Evolutionary conservation across 2,888 invertebrate genomes (phyloP), one percentile per base, ranked within the genome.

Genomic region (Ecdyonurus torrentis): DNA sequence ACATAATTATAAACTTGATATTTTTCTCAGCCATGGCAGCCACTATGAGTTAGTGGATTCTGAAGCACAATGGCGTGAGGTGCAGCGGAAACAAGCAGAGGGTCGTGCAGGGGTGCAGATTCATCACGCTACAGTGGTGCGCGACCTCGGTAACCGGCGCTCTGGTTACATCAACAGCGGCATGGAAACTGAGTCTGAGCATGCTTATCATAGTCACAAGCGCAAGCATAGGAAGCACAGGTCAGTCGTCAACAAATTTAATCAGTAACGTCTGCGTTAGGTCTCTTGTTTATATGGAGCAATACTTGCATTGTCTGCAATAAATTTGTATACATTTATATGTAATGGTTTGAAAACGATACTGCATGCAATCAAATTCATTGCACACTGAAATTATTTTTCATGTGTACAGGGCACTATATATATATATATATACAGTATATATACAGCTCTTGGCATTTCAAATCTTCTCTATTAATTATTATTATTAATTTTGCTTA

Each of bases 61-160:
- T 5, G 89, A 89, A 69, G 83, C 86, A 62, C 92, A 92, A 74
- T 93, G 92, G 92, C 85, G 86, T 69, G 91, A 92, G 76, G 89
- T 90, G 58, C 85, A 91, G 73, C 83, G 85, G 70, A 84, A 87
- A 69, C 84, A 85, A 71, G 84, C 85, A 55, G 79, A 79, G 66
- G 79, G 71, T 20, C 78, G 77, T 62, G 73, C 75, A 64, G 79
- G 78, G 66, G 81, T 83, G 63, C 55, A 55, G 22, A 65, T 67
- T 58, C 82, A 88, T 75, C 86, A 88, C 69, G 88, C 88, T 1
- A 85, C 79, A 66, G 87, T 87, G 23, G 77, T 81, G 22, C 79
- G 79, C 70, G 84, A 83, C 69, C 81, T 82, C 18, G 70, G 69
- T 22, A 69, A 69, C 62, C 64, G 69, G 55, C 67, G 70, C 53